Base-by-base conservation (phyloP, 2,888 invertebrate genomes). In the Temnothorax unifasciatus region DNA sequence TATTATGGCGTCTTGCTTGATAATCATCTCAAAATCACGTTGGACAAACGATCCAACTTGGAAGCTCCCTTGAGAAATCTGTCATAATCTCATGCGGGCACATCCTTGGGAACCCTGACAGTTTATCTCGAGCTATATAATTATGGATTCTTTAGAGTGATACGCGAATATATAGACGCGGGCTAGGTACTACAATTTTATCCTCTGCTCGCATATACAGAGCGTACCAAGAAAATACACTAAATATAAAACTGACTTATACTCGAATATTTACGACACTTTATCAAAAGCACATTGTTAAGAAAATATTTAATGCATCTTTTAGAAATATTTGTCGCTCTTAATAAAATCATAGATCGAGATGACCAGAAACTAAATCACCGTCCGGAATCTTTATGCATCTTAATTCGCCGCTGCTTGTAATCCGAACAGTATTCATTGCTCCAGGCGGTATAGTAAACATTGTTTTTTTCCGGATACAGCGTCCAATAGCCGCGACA, bases 41-140 rank as follows among this genome's bases (percentile, higher is more conserved):
- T 25, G 47, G 34, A 57, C 34, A 34, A 79, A 69, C 79, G 73
- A 59, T 21, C 15, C 34, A 69, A 81, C 79, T 73, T 81, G 13
- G 47, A 47, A 81, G 11, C 47, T 59, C 25, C 59, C 71, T 81
- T 47, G 25, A 59, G 34, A 18, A 25, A 71, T 61, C 47, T n/a
- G 47, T 59, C 59, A 47, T 77, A 54, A 77, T 77, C 77, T 71
- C 59, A 71, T 59, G 25, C 71, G 79, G 59, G 57, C 13, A 21
- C 13, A 21, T 59, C 18, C 57, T 54, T 64, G n/a, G n/a, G n/a
- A n/a, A n/a, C n/a, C n/a, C n/a, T n/a, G 38, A 59, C 57, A 57
- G 57, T 69, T 54, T 69, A 57, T 69, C 59, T 34, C 47, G 34
- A 0, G 34, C 29, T 81, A 5, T 34, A 34, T 34, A 81, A 81